phyloP scores from a whole-genome alignment of 2,113 vertebrate genomes.

The Syrrhaptes paradoxus region DNA sequence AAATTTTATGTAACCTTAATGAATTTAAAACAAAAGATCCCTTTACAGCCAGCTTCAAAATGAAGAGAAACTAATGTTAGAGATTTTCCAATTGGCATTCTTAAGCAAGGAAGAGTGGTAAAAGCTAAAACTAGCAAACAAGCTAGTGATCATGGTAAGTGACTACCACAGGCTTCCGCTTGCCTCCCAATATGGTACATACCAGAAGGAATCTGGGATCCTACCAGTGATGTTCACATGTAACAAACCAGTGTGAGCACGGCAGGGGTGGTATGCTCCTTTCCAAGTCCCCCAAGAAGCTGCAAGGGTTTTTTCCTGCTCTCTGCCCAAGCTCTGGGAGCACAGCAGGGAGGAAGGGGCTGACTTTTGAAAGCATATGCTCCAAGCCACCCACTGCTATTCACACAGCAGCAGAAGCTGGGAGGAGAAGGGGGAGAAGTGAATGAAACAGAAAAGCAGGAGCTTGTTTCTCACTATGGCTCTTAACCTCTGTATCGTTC shows the following conservation, averaged over 20 bases:
- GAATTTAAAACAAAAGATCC: background rate
- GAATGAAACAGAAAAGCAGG: background rate
- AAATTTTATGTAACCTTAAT: conserved; percentile 4
- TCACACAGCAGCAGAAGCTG: background rate
- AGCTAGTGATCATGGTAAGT: background rate
- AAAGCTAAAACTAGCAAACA: background rate
- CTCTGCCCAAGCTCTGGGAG: background rate
- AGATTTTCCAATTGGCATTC: background rate
- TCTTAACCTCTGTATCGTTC: background rate
- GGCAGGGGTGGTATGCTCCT: background rate
- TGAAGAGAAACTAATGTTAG: background rate
- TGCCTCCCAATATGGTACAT: background rate
- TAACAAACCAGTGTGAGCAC: background rate
- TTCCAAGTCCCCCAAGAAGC: background rate
- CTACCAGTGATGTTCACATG: background rate
- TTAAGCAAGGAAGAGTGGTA: background rate
- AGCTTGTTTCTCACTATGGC: background rate
- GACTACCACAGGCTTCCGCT: background rate
- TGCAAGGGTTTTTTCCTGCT: background rate
- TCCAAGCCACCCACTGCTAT: background rate
- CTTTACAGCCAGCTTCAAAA: background rate
- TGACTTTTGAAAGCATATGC: background rate
- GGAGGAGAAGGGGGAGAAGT: background rate
- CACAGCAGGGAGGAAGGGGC: background rate
- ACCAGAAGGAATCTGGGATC: background rate